These are phyloP conservation scores for Phenganax subtilis DNA, from an alignment of 92 coral and sea anemone species.

Conservation along the genomic window DNA sequence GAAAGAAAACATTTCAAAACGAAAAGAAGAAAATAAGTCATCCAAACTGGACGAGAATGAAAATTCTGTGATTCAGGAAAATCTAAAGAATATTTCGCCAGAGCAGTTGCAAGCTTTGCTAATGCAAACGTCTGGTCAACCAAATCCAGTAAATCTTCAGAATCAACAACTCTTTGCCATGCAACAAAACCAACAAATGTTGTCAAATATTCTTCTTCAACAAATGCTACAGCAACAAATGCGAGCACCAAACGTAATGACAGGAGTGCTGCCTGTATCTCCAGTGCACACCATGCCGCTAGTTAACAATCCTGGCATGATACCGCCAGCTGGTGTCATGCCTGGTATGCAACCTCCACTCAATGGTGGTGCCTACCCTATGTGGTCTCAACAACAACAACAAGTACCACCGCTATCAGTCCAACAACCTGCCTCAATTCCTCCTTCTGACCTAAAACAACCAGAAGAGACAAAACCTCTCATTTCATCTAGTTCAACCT, in stretches of 20 bases:
- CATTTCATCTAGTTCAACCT: neutral
- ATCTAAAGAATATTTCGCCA: constrained; percentile 7
- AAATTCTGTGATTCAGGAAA: constrained; percentile 6
- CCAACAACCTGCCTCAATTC: neutral
- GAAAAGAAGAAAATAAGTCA: neutral
- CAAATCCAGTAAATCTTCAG: constrained; percentile 22
- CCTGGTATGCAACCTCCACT: constrained; percentile 1
- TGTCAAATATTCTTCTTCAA: constrained; percentile 23
- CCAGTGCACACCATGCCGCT: neutral
- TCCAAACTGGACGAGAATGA: neutral
- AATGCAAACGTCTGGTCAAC: constrained; percentile 3
- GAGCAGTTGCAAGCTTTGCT: constrained; percentile 28
- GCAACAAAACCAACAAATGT: constrained; percentile 34
- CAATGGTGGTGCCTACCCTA: neutral
- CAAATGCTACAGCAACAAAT: constrained; percentile 40
- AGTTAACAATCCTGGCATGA: neutral
- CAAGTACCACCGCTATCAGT: neutral
- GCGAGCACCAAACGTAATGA: neutral
- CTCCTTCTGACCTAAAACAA: neutral
- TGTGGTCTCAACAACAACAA: constrained; percentile 1
- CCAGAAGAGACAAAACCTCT: neutral
- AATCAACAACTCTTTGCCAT: constrained; percentile 34
- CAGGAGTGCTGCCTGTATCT: neutral
- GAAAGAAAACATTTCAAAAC: neutral
- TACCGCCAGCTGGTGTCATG: neutral